These are phyloP conservation scores for Ectobius pallidus DNA, from an alignment of 2,888 invertebrate genomes.

Conservation along the genomic window DNA sequence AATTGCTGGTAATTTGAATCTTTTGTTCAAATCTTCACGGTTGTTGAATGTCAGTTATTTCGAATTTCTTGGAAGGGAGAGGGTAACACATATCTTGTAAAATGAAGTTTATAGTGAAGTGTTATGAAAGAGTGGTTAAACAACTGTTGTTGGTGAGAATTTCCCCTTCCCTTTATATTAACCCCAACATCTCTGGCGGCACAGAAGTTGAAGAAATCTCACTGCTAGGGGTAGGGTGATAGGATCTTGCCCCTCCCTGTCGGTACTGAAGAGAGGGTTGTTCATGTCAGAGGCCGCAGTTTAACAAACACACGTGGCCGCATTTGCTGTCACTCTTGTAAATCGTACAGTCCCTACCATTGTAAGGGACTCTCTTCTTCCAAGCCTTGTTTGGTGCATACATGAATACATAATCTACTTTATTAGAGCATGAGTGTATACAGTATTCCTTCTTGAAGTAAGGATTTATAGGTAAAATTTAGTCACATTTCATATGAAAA, in stretches of 20 bases:
- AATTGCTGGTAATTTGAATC: not conserved
- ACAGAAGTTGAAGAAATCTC: not conserved
- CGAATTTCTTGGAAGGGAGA: slow-evolving; percentile 8
- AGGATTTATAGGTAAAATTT: no score
- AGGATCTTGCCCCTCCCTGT: not conserved
- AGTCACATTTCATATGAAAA: no score
- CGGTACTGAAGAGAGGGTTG: slow-evolving; percentile 7
- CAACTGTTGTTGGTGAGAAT: not conserved
- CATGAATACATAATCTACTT: no score
- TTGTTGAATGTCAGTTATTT: slow-evolving; percentile 5
- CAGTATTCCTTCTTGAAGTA: no score
- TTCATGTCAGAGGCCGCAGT: slow-evolving; percentile 14
- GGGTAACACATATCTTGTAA: not conserved
- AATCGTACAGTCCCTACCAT: not conserved
- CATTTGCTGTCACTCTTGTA: slow-evolving; percentile 16
- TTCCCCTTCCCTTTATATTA: not conserved
- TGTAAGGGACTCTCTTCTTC: no score
- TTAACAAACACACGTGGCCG: slow-evolving; percentile 17
- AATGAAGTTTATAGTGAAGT: not conserved
- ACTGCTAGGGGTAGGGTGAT: not conserved
- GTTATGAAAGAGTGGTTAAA: not conserved
- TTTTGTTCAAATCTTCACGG: not conserved
- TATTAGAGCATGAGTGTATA: no score
- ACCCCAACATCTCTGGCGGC: slow-evolving; percentile 11
- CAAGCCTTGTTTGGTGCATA: no score